Percentiles rank a stretch among this genome's conserved stretches.
phyloP scores from a whole-genome alignment of 64 coral and sea anemone species.

The Dendronephthya gigantea region DNA sequence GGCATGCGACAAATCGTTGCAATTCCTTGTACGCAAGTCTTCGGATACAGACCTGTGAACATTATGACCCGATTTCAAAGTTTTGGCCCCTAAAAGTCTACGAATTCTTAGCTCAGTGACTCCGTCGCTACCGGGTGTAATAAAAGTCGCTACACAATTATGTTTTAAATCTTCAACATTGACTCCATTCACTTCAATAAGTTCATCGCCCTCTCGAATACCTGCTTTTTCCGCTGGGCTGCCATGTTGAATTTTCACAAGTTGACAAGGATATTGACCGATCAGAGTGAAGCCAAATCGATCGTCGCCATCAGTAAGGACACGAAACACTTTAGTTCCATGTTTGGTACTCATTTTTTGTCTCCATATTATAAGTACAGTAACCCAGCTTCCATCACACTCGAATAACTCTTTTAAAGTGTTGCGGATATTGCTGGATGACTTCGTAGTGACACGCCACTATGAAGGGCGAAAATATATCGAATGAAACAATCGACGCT shows the following conservation, averaged over 20 bases:
- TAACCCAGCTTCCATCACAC: background rate
- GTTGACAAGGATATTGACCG: conserved; percentile 77
- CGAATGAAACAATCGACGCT: background rate
- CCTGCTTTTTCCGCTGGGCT: conserved; percentile 81
- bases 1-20: background rate
- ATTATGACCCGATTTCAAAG: background rate
- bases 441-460: background rate
- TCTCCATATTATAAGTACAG: background rate
- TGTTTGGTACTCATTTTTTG: background rate
- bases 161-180: conserved; percentile 62
- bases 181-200: conserved; percentile 72
- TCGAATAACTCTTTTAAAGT: background rate
- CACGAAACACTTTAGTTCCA: background rate
- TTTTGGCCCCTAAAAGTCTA: conserved; percentile 24
- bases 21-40: background rate
- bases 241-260: conserved; percentile 76
- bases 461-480: background rate
- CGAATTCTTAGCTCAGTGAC: conserved; percentile 57
- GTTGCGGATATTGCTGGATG: background rate
- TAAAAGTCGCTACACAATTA: conserved; percentile 81
- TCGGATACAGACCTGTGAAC: conserved; percentile 41
- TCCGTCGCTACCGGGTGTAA: conserved; percentile 58
- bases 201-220: conserved; percentile 68
- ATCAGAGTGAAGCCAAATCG: conserved; percentile 92
- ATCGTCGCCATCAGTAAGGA: background rate